A percentile compares a stretch with the other conserved stretches of the same genome.
These are phyloP conservation scores for Chaetura pelagica DNA, from an alignment of 2,113 vertebrate species.

Conservation along the genomic window DNA sequence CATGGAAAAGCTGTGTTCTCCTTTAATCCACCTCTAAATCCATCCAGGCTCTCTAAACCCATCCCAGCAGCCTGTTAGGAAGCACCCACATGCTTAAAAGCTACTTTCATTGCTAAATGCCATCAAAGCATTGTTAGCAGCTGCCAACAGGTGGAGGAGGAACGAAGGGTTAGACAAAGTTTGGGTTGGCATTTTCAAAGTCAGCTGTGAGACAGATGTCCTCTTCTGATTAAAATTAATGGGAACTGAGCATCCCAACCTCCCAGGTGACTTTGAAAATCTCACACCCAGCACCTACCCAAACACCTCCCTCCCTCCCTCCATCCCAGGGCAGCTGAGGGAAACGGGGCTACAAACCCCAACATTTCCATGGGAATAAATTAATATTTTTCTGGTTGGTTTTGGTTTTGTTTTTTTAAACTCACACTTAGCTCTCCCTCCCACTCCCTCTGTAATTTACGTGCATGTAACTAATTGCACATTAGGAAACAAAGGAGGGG, in stretches of 20 bases:
- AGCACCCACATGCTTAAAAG: neutral
- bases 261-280: conserved; percentile 49
- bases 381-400: neutral
- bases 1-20: neutral
- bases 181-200: conserved; percentile 62
- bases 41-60: neutral
- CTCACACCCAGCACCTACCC: neutral
- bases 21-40: neutral
- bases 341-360: neutral
- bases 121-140: neutral
- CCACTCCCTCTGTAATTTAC: neutral
- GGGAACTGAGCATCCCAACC: conserved; percentile 4
- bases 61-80: neutral
- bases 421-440: neutral
- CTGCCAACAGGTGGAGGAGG: conserved; percentile 22
- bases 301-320: neutral
- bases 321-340: neutral
- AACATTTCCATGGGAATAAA: neutral
- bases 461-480: neutral
- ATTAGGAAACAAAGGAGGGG: neutral
- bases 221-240: conserved; percentile 64
- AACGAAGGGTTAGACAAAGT: conserved; percentile 41
- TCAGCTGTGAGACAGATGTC: conserved; percentile 50
- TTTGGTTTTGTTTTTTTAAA: rapidly evolving
- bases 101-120: neutral